These are phyloP conservation scores for Mermis nigrescens DNA, from an alignment of 2,888 invertebrate species.

Conservation along the genomic window DNA sequence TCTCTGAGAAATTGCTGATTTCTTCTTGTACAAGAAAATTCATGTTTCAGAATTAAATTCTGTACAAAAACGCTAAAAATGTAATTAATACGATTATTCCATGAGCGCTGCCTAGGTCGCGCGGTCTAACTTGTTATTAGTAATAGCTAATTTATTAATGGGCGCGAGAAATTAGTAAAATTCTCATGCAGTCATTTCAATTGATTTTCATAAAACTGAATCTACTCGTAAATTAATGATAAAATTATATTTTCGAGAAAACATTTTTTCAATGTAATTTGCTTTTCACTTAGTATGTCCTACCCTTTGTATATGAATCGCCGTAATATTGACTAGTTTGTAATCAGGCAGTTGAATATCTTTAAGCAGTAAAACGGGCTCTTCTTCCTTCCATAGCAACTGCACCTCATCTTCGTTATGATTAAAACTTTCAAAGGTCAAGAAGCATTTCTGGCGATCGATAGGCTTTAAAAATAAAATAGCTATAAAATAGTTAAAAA, in stretches of 20 bases:
- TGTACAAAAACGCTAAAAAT: too few relatives aligned
- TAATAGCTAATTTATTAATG: too few relatives aligned
- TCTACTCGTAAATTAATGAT: neutral
- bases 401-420: slow-evolving; percentile 27
- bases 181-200: too few relatives aligned
- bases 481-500: neutral
- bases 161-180: too few relatives aligned
- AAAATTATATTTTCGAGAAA: neutral
- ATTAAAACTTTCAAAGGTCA: slow-evolving; percentile 29
- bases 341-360: slow-evolving; percentile 31
- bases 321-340: slow-evolving; percentile 25
- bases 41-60: too few relatives aligned
- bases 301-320: slow-evolving; percentile 22
- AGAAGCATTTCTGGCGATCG: slow-evolving; percentile 19
- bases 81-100: too few relatives aligned
- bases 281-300: neutral
- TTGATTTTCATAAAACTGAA: neutral
- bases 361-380: slow-evolving; percentile 27
- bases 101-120: too few relatives aligned
- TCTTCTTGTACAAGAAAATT: too few relatives aligned
- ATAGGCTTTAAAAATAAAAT: slow-evolving; percentile 2
- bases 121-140: too few relatives aligned
- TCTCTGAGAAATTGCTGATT: too few relatives aligned
- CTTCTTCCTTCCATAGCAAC: slow-evolving; percentile 25
- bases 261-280: neutral